Conservation (phyloP, 2,888 invertebrate genomes). For the Pemphredon lugubris region DNA sequence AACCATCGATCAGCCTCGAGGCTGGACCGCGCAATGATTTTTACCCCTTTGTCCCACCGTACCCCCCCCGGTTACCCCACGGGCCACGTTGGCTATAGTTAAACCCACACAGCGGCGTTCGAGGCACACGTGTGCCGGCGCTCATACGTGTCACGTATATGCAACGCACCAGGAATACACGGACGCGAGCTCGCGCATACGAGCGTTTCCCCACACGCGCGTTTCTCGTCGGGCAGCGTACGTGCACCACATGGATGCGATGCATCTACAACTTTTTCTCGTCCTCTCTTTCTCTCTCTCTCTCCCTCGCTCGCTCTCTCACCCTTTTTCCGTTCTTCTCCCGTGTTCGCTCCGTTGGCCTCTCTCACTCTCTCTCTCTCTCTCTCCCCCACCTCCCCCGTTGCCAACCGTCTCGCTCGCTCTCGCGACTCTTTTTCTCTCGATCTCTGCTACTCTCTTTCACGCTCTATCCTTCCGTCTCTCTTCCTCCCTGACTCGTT, state of each 20-base stretch:
- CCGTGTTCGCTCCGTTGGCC: conserved; percentile 45
- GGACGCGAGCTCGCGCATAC: conserved; percentile 47
- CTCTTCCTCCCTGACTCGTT: conserved; percentile 50
- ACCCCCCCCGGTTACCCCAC: conserved; percentile 72
- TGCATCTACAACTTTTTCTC: conserved; percentile 68
- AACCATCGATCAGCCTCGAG: conserved; percentile 80
- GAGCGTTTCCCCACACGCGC: conserved; percentile 52
- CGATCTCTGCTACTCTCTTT: conserved; percentile 16
- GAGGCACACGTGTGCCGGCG: conserved; percentile 49
- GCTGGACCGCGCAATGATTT: conserved; percentile 82
- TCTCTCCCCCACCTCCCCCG: conserved; percentile 51
- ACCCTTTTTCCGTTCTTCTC: conserved; percentile 58
- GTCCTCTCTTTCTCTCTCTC: conserved; percentile 46
- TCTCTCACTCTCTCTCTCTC: conserved; percentile 57
- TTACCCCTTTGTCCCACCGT: conserved; percentile 79
- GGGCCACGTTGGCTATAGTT: conserved; percentile 73
- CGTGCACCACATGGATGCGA: conserved; percentile 52
- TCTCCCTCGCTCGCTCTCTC: conserved; percentile 40
- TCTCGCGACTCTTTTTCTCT: conserved; percentile 38
- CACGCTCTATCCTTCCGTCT: conserved; percentile 31
- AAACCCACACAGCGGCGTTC: conserved; percentile 50
- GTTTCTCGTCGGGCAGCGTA: conserved; percentile 48
- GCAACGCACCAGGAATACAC: too few species aligned
- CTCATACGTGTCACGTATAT: conserved; percentile 55
- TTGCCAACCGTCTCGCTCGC: conserved; percentile 23